Conservation (phyloP, 2,113 vertebrate genomes). For the Microcebus tavaratra region DNA sequence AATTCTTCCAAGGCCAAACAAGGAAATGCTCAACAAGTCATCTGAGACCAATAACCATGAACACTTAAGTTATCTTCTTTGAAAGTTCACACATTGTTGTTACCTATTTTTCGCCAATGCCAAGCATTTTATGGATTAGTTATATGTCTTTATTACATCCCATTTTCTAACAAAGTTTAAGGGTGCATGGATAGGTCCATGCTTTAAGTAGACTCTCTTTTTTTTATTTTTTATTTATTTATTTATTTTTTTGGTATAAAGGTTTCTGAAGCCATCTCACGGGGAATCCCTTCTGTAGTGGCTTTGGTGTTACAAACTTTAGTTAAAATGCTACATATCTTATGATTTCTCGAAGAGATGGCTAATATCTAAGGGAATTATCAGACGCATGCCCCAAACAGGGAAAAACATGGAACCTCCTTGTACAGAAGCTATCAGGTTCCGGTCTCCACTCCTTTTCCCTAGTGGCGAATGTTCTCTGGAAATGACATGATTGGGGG, state of each 20-base stretch:
- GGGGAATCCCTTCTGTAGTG: not conserved
- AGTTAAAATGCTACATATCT: not conserved
- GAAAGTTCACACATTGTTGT: not conserved
- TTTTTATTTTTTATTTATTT: not conserved
- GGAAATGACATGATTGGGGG: not conserved
- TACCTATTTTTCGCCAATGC: not conserved
- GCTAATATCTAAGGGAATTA: not conserved
- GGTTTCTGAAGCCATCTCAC: not conserved
- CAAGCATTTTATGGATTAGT: not conserved
- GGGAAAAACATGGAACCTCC: not conserved
- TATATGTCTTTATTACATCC: not conserved
- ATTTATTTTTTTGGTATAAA: not conserved
- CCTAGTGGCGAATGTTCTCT: not conserved
- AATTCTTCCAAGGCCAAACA: slow-evolving; percentile 78
- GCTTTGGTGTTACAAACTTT: not conserved
- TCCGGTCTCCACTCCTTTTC: not conserved
- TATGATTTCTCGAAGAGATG: not conserved
- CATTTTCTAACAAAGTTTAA: not conserved
- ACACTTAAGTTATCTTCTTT: slow-evolving; percentile 46
- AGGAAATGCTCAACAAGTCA: slow-evolving; percentile 69
- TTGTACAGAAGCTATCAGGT: not conserved
- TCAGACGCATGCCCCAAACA: not conserved
- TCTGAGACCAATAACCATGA: slow-evolving; percentile 60
- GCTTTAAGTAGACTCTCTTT: not conserved
- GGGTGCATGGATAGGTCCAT: not conserved